A percentile compares a stretch with the other conserved stretches of the same genome.
Conservation (phyloP, 2,113 vertebrate species). For the Rhinichthys klamathensis region DNA sequence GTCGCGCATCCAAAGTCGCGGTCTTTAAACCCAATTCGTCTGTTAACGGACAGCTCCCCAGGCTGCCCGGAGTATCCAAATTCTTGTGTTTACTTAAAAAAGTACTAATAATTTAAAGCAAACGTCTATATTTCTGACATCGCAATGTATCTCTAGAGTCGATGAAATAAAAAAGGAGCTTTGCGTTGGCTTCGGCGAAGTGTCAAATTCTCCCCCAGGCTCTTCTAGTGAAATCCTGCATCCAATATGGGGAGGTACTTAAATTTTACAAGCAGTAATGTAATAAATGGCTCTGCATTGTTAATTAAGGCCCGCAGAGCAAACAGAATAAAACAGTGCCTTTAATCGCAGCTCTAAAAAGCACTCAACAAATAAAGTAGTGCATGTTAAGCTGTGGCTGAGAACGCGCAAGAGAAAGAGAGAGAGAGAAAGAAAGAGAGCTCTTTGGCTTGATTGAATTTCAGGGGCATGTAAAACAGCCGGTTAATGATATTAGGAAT, state of each 20-base stretch:
- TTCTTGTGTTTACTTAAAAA: slow-evolving; percentile 63
- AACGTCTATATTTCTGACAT: slow-evolving; percentile 60
- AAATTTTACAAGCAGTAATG: slow-evolving; percentile 63
- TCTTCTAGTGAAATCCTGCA: slow-evolving; percentile 67
- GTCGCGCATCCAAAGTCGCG: slow-evolving; percentile 66
- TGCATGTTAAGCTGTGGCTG: slow-evolving; percentile 40
- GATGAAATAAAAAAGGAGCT: slow-evolving; percentile 46
- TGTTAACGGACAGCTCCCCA: slow-evolving; percentile 59
- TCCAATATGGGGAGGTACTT: slow-evolving; percentile 67
- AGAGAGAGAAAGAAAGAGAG: slow-evolving; percentile 38
- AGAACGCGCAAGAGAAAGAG: not conserved
- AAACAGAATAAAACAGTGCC: slow-evolving; percentile 64
- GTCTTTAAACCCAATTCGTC: slow-evolving; percentile 68
- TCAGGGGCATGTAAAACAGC: slow-evolving; percentile 68
- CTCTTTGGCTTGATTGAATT: slow-evolving; percentile 68
- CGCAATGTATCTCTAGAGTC: slow-evolving; percentile 51
- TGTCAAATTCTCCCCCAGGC: slow-evolving; percentile 69
- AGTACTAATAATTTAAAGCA: slow-evolving; percentile 54
- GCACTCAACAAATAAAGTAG: slow-evolving; percentile 50
- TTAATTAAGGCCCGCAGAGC: slow-evolving; percentile 74
- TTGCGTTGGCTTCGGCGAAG: slow-evolving; percentile 62
- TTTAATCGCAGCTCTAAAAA: slow-evolving; percentile 65
- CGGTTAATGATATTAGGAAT: slow-evolving; percentile 64
- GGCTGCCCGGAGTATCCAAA: slow-evolving; percentile 60
- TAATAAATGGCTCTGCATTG: slow-evolving; percentile 74